phyloP scores from a whole-genome alignment of 1,140 invertebrate genomes.

The Caligus rogercresseyi region DNA sequence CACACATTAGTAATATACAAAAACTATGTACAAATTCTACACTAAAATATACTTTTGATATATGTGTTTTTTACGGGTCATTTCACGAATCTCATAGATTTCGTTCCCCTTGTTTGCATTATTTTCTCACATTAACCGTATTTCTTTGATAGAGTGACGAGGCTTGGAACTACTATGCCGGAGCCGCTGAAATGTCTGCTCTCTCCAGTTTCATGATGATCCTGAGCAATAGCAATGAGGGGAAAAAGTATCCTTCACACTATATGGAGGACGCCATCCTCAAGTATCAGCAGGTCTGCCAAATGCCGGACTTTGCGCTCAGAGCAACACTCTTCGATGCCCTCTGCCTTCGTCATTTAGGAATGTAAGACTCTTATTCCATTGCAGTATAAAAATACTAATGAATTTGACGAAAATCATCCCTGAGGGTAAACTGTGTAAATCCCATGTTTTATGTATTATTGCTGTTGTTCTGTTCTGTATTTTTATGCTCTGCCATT shows the following conservation, averaged over 20 bases:
- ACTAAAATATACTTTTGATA: too few relatives aligned
- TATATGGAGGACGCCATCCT: constrained; percentile 85
- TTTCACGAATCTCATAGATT: too few relatives aligned
- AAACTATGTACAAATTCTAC: too few relatives aligned
- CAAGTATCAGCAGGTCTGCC: constrained; percentile 71
- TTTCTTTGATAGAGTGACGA: constrained; percentile 76
- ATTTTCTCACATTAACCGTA: too few relatives aligned
- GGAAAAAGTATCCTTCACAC: constrained; percentile 45
- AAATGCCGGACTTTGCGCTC: constrained; percentile 71
- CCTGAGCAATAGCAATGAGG: constrained; percentile 30
- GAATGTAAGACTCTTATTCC: constrained; percentile 35
- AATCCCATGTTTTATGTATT: too few relatives aligned
- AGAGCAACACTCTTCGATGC: constrained; percentile 69
- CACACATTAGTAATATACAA: too few relatives aligned
- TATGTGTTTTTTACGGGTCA: too few relatives aligned
- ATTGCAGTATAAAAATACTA: not conserved
- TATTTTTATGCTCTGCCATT: too few relatives aligned
- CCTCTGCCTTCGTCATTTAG: constrained; percentile 57
- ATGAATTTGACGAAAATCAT: not conserved
- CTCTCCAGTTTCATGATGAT: constrained; percentile 75
- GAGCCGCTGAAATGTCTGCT: constrained; percentile 85
- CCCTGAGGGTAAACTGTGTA: too few relatives aligned
- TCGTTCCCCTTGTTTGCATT: too few relatives aligned
- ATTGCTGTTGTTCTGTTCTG: too few relatives aligned
- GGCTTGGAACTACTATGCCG: constrained; percentile 90